These are phyloP conservation scores for Lamellibrachia columna DNA, from an alignment of 2,888 invertebrate genomes.

Conservation along the genomic window DNA sequence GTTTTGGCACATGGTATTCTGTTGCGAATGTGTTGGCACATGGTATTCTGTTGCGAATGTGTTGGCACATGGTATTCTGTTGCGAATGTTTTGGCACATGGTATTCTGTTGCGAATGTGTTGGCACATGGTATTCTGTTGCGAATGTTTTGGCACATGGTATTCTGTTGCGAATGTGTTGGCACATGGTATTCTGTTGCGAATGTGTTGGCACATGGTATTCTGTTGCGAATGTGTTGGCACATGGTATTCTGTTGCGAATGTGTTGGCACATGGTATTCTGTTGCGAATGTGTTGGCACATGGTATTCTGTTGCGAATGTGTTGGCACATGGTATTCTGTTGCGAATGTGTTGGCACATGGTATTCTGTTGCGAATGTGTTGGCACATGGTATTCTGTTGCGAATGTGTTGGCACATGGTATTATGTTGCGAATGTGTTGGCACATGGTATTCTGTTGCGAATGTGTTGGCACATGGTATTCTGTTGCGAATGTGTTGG, in stretches of 20 bases:
- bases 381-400: no score
- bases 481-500: background rate
- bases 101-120: background rate
- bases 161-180: background rate
- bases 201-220: no score
- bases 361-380: background rate
- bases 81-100: background rate
- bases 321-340: background rate
- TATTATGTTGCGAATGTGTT: background rate
- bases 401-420: background rate
- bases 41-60: background rate
- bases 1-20: background rate
- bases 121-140: no score
- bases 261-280: background rate
- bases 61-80: background rate
- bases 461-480: no score
- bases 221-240: background rate
- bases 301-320: background rate
- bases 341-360: background rate
- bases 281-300: no score
- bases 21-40: no score
- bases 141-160: background rate
- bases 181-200: background rate
- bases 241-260: background rate
- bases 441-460: background rate